phyloP scores from a whole-genome alignment of 2,888 invertebrate species.

The Phengaris arion region DNA sequence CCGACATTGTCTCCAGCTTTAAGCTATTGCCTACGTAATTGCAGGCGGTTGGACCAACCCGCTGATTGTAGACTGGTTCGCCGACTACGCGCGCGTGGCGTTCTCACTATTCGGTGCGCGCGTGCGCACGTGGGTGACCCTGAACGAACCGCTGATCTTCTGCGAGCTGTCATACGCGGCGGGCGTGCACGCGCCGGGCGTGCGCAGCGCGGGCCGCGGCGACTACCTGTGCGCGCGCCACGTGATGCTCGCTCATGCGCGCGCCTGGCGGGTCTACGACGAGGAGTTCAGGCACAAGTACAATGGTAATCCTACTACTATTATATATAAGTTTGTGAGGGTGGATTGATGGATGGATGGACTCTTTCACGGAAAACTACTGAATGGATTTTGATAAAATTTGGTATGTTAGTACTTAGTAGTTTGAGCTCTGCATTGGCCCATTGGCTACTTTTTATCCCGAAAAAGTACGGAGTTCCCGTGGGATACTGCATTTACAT shows the following conservation, averaged over 20 bases:
- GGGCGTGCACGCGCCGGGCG: conserved; percentile 56
- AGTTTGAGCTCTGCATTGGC: too few relatives aligned
- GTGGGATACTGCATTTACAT: too few relatives aligned
- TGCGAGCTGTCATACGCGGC: conserved; percentile 63
- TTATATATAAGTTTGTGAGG: too few relatives aligned
- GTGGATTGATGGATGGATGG: too few relatives aligned
- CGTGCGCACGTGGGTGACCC: conserved; percentile 84
- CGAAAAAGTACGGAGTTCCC: too few relatives aligned
- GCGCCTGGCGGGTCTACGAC: conserved; percentile 80
- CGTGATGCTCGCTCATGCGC: conserved; percentile 83
- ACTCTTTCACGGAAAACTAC: too few relatives aligned
- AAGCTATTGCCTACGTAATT: conserved; percentile 23
- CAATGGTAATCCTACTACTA: conserved; percentile 53
- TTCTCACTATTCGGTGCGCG: conserved; percentile 79
- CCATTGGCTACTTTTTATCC: too few relatives aligned
- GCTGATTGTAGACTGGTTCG: conserved; percentile 78
- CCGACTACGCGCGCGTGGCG: conserved; percentile 79
- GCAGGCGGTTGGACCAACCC: conserved; percentile 83
- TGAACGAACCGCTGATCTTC: conserved; percentile 82
- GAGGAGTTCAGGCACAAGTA: conserved; percentile 71
- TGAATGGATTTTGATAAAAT: too few relatives aligned
- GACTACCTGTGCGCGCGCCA: conserved; percentile 82
- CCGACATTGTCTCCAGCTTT: too few relatives aligned
- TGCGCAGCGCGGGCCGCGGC: conserved; percentile 61
- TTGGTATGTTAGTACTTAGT: too few relatives aligned